Percentiles rank a stretch among this genome's conserved stretches.
phyloP scores from a whole-genome alignment of 2,113 vertebrate genomes.

The Bubalus kerabau region DNA sequence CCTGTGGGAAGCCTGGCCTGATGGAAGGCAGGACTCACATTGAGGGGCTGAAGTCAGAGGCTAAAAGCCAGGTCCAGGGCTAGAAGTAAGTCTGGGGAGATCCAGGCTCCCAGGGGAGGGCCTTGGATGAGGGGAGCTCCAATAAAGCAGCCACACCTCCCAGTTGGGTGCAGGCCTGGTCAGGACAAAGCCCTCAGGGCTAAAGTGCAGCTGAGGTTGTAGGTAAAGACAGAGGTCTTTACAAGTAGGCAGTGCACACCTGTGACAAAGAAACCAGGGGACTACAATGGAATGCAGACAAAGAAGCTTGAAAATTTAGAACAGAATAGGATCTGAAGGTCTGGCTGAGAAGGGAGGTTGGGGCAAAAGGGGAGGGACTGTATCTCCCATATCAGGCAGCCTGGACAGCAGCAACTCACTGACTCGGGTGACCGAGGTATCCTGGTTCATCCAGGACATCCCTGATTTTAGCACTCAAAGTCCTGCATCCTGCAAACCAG shows the following conservation, averaged over 20 bases:
- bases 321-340: background rate
- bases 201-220: background rate
- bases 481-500: background rate
- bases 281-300: background rate
- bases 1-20: background rate
- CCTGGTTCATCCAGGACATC: background rate
- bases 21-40: background rate
- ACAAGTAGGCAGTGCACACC: background rate
- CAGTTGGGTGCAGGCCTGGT: fast-evolving
- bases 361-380: background rate
- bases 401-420: background rate
- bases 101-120: fast-evolving
- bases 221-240: background rate
- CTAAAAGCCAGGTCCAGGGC: background rate
- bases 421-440: background rate
- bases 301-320: background rate
- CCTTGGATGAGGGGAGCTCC: background rate
- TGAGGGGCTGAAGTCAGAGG: no score
- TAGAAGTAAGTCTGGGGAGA: background rate
- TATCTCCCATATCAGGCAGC: background rate
- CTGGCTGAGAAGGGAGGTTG: background rate
- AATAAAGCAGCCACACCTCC: background rate
- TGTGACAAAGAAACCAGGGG: background rate
- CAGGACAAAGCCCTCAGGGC: background rate
- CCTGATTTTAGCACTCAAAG: background rate